Evolutionary conservation across 2,113 vertebrate species (phyloP).

Genomic region (Myotis lucifugus): DNA sequence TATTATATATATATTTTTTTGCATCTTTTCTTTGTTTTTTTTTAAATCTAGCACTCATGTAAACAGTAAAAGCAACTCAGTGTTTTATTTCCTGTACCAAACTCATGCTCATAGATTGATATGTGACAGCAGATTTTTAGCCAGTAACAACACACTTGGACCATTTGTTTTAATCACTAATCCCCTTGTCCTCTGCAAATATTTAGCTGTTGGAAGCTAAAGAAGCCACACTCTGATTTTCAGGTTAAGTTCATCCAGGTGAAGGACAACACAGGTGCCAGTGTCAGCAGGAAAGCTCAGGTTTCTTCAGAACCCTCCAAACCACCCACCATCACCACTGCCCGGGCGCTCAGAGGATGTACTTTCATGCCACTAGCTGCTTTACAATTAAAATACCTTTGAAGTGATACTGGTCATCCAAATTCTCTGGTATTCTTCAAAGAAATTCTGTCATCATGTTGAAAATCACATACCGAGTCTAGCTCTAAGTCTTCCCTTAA

Average conservation of each 20-base stretch:
- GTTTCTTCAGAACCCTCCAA: not conserved
- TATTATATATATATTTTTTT: not conserved
- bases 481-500: not conserved
- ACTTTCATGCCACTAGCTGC: not conserved
- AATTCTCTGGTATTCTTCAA: not conserved
- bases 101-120: not conserved
- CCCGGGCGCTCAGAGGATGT: not conserved
- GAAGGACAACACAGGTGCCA: not conserved
- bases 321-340: not conserved
- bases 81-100: not conserved
- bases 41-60: not conserved
- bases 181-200: not conserved
- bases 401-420: not conserved
- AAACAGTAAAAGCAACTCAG: not conserved
- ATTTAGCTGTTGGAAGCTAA: not conserved
- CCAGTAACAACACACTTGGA: not conserved
- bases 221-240: not conserved
- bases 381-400: not conserved
- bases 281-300: not conserved
- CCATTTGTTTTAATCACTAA: not conserved
- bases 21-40: too few species aligned
- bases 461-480: not conserved
- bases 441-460: not conserved
- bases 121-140: not conserved
- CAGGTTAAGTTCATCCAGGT: not conserved